Evolutionary conservation across 2,797 vertebrate genomes (phyloP).

Genomic region (Crypturellus tataupa): DNA sequence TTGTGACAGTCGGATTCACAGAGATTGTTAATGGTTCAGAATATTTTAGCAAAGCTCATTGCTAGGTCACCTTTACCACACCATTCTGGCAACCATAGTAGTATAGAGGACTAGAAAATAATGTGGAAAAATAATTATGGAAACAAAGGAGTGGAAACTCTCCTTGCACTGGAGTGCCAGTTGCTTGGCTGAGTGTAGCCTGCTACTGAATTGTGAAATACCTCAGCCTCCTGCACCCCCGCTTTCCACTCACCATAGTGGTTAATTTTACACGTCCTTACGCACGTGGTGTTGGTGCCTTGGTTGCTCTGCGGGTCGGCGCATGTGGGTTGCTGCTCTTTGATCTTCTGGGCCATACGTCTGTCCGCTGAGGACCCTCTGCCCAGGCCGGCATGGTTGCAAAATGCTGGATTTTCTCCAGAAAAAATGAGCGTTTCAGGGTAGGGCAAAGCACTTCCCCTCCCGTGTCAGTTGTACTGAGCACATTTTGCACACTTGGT

Average conservation of each 20-base stretch:
- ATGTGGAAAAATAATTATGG: background rate
- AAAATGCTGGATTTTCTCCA: background rate
- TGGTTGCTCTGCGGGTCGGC: background rate
- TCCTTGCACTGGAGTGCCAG: background rate
- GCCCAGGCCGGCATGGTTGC: background rate
- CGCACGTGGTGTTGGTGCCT: background rate
- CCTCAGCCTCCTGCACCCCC: background rate
- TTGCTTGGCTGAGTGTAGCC: background rate
- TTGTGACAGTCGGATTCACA: background rate
- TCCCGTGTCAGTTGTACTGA: background rate
- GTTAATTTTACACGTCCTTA: background rate
- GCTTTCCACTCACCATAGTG: background rate
- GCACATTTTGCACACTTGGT: background rate
- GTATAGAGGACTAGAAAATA: background rate
- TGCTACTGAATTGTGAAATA: background rate
- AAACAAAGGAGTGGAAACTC: background rate
- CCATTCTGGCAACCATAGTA: background rate
- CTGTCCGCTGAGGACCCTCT: background rate
- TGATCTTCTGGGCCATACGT: background rate
- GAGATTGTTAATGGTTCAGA: background rate
- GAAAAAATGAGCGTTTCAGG: background rate
- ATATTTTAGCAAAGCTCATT: background rate
- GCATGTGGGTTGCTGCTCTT: background rate
- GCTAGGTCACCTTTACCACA: background rate
- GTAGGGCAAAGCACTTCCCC: background rate